A percentile compares a stretch with the other conserved stretches of the same genome.
phyloP scores from a whole-genome alignment of 2,113 vertebrate genomes.

The Diadophis punctatus region DNA sequence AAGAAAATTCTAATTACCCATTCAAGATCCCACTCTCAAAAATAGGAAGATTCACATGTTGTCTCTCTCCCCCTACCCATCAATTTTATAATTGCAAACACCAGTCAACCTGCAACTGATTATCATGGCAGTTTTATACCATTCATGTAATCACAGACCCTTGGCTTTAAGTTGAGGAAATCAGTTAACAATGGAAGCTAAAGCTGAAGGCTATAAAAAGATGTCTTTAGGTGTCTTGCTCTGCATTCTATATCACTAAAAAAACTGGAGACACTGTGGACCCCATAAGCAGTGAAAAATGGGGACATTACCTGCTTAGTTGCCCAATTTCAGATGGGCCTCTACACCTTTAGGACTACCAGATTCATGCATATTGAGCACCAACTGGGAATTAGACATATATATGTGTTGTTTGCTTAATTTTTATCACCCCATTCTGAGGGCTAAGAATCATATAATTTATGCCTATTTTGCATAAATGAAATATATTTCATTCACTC shows the following conservation, averaged over 20 bases:
- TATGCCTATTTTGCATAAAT: neutral
- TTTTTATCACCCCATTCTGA: neutral
- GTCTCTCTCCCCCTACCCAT: neutral
- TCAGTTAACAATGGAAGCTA: neutral
- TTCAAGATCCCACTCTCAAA: neutral
- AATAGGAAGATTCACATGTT: neutral
- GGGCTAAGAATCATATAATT: neutral
- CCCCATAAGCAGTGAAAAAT: neutral
- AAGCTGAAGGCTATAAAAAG: neutral
- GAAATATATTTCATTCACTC: neutral
- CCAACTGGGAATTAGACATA: neutral
- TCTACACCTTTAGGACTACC: neutral
- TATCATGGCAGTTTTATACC: neutral
- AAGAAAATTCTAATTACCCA: neutral
- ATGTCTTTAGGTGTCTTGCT: neutral
- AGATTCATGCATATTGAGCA: neutral
- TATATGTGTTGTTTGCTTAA: neutral
- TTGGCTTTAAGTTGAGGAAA: neutral
- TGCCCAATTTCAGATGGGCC: neutral
- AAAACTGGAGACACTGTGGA: neutral
- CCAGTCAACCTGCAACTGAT: neutral
- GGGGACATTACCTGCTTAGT: neutral
- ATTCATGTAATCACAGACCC: neutral
- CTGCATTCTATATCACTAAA: neutral
- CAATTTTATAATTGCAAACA: neutral